Conservation (phyloP, 2,888 invertebrate species). For the Oeneis ivallda region DNA sequence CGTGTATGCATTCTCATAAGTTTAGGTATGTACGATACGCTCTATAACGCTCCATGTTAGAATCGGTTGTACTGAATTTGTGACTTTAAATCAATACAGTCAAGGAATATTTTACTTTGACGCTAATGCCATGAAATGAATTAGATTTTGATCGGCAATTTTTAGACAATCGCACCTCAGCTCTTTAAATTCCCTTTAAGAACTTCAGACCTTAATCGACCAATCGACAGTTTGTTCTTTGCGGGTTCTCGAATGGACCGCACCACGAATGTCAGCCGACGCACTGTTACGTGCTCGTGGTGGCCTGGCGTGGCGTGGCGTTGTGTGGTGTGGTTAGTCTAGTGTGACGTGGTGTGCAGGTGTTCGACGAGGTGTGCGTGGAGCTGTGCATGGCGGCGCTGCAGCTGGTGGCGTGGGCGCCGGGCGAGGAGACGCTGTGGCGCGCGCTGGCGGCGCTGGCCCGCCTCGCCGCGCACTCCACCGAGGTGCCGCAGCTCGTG, state of each 20-base stretch:
- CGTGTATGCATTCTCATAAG: too few relatives aligned
- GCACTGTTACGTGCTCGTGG: background rate
- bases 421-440: slow-evolving; percentile 89
- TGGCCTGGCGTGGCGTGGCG: background rate
- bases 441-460: slow-evolving; percentile 90
- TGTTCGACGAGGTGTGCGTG: slow-evolving; percentile 96
- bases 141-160: too few relatives aligned
- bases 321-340: slow-evolving; percentile 3
- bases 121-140: too few relatives aligned
- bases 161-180: too few relatives aligned
- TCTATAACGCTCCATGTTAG: too few relatives aligned
- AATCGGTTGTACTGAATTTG: too few relatives aligned
- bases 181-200: too few relatives aligned
- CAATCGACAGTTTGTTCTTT: too few relatives aligned
- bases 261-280: background rate
- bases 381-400: slow-evolving; percentile 95
- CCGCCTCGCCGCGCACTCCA: slow-evolving; percentile 88
- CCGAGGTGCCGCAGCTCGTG: slow-evolving; percentile 93
- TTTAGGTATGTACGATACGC: too few relatives aligned
- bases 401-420: slow-evolving; percentile 91
- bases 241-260: background rate
- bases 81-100: too few relatives aligned
- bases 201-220: too few relatives aligned
- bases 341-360: slow-evolving; percentile 75
- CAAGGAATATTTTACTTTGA: too few relatives aligned